These are phyloP conservation scores for Junco hyemalis DNA, from an alignment of 2,113 vertebrate genomes.

Conservation along the genomic window DNA sequence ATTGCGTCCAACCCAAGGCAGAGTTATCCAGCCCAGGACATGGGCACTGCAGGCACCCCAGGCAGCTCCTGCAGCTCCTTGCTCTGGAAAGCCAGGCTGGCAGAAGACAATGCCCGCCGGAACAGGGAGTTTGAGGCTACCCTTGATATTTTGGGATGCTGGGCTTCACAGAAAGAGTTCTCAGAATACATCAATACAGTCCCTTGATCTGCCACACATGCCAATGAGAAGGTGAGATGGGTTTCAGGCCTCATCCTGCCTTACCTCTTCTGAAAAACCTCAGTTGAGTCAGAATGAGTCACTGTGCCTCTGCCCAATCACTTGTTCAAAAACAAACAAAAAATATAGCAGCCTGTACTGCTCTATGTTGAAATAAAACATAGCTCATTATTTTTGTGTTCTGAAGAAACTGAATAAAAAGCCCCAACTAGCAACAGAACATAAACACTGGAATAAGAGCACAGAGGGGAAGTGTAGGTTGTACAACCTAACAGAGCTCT, in stretches of 20 bases:
- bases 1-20: background rate
- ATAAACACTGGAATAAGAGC: background rate
- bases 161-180: background rate
- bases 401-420: background rate
- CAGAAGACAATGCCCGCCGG: background rate
- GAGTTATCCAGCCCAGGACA: background rate
- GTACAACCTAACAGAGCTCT: background rate
- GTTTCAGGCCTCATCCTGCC: background rate
- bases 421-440: background rate
- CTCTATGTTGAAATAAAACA: background rate
- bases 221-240: background rate
- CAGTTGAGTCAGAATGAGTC: conserved; percentile 17
- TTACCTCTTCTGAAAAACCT: conserved; percentile 19
- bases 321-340: background rate
- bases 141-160: background rate
- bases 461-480: background rate
- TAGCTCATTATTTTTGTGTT: background rate
- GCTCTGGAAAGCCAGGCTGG: background rate
- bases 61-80: background rate
- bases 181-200: background rate
- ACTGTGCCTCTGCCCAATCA: background rate
- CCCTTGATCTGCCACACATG: background rate
- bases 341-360: background rate
- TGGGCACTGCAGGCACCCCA: background rate
- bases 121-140: background rate